Evolutionary conservation across 1,140 invertebrate genomes (phyloP).

Genomic region (Drosophila sechellia): DNA sequence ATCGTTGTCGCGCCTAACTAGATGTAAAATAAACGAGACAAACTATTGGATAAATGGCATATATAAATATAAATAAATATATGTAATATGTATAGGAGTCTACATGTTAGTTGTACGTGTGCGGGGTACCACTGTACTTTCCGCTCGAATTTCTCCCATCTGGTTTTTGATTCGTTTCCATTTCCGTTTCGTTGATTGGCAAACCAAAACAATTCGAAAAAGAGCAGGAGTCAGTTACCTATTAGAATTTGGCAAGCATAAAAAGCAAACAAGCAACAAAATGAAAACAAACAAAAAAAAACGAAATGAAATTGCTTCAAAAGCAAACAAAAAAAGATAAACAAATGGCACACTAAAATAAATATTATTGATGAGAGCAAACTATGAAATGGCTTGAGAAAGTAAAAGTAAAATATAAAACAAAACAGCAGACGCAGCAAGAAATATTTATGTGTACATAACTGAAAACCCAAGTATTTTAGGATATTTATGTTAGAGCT

Average conservation of each 20-base stretch:
- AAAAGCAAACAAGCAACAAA: constrained; percentile 43
- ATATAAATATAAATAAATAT: constrained; percentile 11
- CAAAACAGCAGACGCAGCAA: constrained; percentile 29
- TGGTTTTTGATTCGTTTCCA: constrained; percentile 44
- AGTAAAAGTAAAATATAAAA: constrained; percentile 1
- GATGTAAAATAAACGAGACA: constrained; percentile 55
- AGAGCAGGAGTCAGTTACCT: constrained; percentile 85
- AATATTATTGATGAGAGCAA: constrained; percentile 47
- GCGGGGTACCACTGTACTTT: constrained; percentile 51
- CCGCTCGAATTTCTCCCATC: constrained; percentile 36
- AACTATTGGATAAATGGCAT: constrained; percentile 41
- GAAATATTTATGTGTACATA: constrained; percentile 66
- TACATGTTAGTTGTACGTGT: constrained; percentile 36
- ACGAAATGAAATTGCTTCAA: constrained; percentile 67
- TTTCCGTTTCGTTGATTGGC: constrained; percentile 75
- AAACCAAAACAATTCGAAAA: constrained; percentile 77
- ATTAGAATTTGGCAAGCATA: constrained; percentile 80
- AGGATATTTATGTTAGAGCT: constrained; percentile 78
- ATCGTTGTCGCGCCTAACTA: constrained; percentile 59
- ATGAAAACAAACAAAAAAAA: constrained; percentile 44
- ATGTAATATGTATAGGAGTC: constrained; percentile 48
- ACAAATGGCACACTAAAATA: constrained; percentile 59
- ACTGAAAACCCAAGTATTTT: constrained; percentile 59
- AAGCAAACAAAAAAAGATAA: constrained; percentile 68
- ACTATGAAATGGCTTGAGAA: constrained; percentile 56